A percentile compares a stretch with the other conserved stretches of the same genome.
These are phyloP conservation scores for Sarcophaga carnaria DNA, from an alignment of 2,888 invertebrate genomes.

Conservation along the genomic window DNA sequence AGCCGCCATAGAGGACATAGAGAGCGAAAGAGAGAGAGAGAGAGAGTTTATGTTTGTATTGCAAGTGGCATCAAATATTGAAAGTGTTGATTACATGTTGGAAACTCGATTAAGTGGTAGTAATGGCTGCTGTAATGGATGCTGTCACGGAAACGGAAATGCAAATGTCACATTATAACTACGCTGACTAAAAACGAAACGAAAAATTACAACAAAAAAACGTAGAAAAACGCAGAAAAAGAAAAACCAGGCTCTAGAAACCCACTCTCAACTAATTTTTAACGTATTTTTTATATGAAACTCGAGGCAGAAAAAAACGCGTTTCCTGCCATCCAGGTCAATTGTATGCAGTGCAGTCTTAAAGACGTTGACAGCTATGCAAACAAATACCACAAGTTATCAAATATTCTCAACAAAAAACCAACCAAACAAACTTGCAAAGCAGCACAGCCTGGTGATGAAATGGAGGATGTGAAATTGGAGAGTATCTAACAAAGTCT, in stretches of 20 bases:
- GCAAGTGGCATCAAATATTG: constrained; percentile 73
- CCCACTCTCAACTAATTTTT: constrained; percentile 32
- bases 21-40: no score
- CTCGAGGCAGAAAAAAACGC: background rate
- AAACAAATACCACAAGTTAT: constrained; percentile 44
- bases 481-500: background rate
- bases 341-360: constrained; percentile 63
- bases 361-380: constrained; percentile 53
- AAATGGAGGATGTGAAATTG: background rate
- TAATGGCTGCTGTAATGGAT: constrained; percentile 63
- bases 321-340: constrained; percentile 59
- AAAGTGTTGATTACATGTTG: constrained; percentile 76
- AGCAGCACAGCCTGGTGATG: background rate
- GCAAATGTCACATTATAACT: constrained; percentile 63
- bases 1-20: constrained; percentile 55
- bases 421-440: background rate
- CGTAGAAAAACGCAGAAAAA: background rate
- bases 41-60: constrained; percentile 64
- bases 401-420: constrained; percentile 59
- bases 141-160: constrained; percentile 69
- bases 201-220: no score
- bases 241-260: background rate
- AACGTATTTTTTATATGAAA: constrained; percentile 29
- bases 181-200: constrained; percentile 43
- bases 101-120: constrained; percentile 75